These are phyloP conservation scores for Larimichthys polyactis DNA, from an alignment of 2,113 vertebrate species.

Conservation along the genomic window DNA sequence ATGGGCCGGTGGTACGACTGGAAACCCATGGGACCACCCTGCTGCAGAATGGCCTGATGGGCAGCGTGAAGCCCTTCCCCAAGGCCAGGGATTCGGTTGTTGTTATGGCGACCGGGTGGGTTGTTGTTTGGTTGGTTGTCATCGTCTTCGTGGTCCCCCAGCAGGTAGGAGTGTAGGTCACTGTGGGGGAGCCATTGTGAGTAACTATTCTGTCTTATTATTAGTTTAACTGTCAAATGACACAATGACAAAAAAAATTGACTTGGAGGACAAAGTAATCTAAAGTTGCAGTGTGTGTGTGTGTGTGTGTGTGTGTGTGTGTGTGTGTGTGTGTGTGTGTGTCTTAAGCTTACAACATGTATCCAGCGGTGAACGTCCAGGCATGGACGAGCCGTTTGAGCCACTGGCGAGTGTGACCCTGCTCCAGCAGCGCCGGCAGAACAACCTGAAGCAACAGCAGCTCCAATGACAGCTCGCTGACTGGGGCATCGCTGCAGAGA, in stretches of 20 bases:
- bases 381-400: conserved; percentile 95
- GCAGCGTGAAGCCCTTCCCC: conserved; percentile 96
- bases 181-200: conserved; percentile 73
- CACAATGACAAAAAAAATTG: neutral
- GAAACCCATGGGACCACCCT: conserved; percentile 94
- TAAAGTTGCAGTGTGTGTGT: neutral
- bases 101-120: conserved; percentile 83
- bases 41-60: conserved; percentile 97
- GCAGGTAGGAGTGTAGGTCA: conserved; percentile 96
- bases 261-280: neutral
- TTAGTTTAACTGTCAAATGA: neutral
- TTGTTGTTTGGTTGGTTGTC: conserved; percentile 87
- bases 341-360: conserved; percentile 88
- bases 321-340: neutral
- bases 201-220: neutral
- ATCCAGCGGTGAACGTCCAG: conserved; percentile 95
- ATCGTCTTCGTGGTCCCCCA: conserved; percentile 94
- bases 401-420: conserved; percentile 97
- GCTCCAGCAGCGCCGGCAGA: conserved; percentile 94
- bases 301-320: too few species aligned
- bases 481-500: conserved; percentile 91
- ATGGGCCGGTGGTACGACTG: conserved; percentile 95
- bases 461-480: conserved; percentile 96
- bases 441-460: conserved; percentile 96
- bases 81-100: conserved; percentile 91